Conservation (phyloP, 2,888 invertebrate species). For the Nephrotoma flavescens region DNA sequence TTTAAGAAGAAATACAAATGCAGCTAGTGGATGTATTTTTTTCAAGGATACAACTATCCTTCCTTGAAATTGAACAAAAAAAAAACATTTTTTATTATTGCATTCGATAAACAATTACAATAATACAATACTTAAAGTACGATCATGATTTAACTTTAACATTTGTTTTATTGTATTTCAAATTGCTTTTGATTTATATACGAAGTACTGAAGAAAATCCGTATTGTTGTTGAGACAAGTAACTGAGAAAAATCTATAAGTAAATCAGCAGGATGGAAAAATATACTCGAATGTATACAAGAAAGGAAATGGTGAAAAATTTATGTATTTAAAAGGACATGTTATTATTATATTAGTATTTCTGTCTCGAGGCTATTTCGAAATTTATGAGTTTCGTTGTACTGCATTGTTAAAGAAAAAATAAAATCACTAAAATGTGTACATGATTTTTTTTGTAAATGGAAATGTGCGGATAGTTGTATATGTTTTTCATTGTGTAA, state of each 20-base stretch:
- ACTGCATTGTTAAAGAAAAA: not conserved
- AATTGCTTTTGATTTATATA: not conserved
- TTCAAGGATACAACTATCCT: not conserved
- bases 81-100: not conserved
- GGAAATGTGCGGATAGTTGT: not conserved
- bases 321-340: not conserved
- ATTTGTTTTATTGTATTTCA: not conserved
- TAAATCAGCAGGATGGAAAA: not conserved
- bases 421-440: not conserved
- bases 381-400: not conserved
- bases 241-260: not conserved
- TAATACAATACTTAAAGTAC: not conserved
- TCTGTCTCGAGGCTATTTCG: not conserved
- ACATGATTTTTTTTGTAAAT: not conserved
- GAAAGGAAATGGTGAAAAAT: not conserved
- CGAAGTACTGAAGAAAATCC: not conserved
- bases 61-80: not conserved
- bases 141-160: not conserved
- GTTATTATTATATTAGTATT: not conserved
- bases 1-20: not conserved
- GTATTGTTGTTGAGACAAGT: not conserved
- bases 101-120: not conserved
- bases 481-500: not conserved
- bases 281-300: not conserved
- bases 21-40: not conserved